Evolutionary conservation across 1,140 invertebrate genomes (phyloP).

Genomic region (Drosophila azteca): DNA sequence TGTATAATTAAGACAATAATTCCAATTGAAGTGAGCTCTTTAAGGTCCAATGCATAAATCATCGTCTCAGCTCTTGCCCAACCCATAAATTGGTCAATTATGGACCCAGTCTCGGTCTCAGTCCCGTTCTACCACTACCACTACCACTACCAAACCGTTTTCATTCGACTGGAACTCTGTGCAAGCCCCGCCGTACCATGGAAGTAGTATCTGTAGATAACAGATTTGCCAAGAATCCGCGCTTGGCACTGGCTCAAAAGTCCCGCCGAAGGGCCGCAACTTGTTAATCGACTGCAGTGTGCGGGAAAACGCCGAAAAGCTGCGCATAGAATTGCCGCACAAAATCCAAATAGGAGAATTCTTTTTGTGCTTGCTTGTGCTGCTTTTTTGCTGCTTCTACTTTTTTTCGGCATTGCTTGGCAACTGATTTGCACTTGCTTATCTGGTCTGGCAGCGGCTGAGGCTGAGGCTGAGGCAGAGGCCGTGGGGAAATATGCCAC

Average conservation of each 20-base stretch:
- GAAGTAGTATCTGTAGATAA: constrained; percentile 50
- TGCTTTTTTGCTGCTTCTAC: constrained; percentile 6
- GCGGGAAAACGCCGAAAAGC: constrained; percentile 25
- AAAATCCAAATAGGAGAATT: constrained; percentile 73
- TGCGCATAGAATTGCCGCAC: constrained; percentile 54
- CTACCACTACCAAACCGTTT: constrained; percentile 27
- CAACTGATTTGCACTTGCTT: constrained; percentile 77
- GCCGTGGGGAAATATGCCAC: constrained; percentile 57
- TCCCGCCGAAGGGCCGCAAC: constrained; percentile 38
- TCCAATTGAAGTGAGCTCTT: constrained; percentile 12
- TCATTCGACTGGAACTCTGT: constrained; percentile 69
- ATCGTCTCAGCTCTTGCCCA: constrained; percentile 7
- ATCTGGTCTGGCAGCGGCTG: constrained; percentile 42
- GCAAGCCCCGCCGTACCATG: constrained; percentile 4
- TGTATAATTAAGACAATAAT: constrained; percentile 50
- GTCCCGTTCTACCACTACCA: no score
- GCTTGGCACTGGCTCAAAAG: constrained; percentile 65
- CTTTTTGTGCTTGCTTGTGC: constrained; percentile 27
- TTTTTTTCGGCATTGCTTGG: constrained; percentile 37
- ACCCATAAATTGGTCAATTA: constrained; percentile 61
- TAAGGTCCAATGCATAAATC: constrained; percentile 41
- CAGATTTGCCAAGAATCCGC: constrained; percentile 66
- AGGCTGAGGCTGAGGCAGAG: constrained; percentile 17
- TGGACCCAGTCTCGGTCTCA: constrained; percentile 28
- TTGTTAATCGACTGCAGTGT: constrained; percentile 63